Evolutionary conservation across 2,113 vertebrate genomes (phyloP), one percentile per base, ranked within the genome.

Genomic region (Nettapus auritus): DNA sequence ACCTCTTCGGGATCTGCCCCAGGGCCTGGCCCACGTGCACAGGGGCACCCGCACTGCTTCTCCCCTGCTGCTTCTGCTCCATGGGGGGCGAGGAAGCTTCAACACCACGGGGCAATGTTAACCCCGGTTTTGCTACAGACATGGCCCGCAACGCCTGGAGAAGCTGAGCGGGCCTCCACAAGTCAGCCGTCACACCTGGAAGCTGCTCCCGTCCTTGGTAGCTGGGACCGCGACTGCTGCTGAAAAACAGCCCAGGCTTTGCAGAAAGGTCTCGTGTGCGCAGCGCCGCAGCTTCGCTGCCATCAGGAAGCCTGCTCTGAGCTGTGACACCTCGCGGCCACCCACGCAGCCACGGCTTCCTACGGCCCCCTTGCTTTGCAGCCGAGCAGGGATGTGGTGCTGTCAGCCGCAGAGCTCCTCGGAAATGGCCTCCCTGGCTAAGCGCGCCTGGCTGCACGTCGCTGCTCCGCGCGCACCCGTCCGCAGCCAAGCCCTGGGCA

Each of bases 381-480:
- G 18, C 16, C 13, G 3, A 52, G 66, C 42, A 5, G 34, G 56
- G 53, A 42, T 34, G 1, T 26, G 82, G 48, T 8, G 57, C 50
- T 17, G 53, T 21, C 81, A 36, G 3, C 67, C 44, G 3, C 36
- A 0, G 2, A 22, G 55, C 63, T 9, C 5, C 0, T 6, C 57
- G 14, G 33, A 34, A 16, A 48, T 2, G 3, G 57, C 50, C 12
- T 8, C 90, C 64, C 3, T 0, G 57, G 57, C 8, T 7, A 12
- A 5, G 76, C 62, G 9, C 1, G 28, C 33, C 34, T 21, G 70
- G 63, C 4, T 14, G 6, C 3, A 48, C 0, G 2, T 4, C 5
- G 1, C 40, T 11, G 71, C 80, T 22, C 13, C 70, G 1, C 1
- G 2, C 2, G 2, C 46, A 79, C 46, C 13, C 12, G 44, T 28